Conservation (phyloP, 1,140 invertebrate genomes). For the Contarinia nasturtii region DNA sequence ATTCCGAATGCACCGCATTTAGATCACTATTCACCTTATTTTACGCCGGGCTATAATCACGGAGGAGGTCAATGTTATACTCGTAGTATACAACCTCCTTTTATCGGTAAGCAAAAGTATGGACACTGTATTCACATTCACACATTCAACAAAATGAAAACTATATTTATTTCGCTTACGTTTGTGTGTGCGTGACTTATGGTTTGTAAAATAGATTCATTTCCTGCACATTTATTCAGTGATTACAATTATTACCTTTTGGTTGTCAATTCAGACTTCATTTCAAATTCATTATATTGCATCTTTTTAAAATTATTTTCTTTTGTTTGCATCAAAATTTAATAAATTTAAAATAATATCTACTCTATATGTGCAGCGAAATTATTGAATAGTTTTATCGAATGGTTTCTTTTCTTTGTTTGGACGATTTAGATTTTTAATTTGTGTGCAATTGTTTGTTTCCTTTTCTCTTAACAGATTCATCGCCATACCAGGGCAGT, state of each 20-base stretch:
- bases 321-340: no score
- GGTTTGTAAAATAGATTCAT: neutral
- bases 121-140: conserved; percentile 4
- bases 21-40: conserved; percentile 34
- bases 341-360: neutral
- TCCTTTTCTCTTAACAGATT: conserved; percentile 25
- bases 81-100: conserved; percentile 49
- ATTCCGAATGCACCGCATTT: conserved; percentile 8
- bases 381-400: neutral
- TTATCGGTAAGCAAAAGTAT: conserved; percentile 37
- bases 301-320: neutral
- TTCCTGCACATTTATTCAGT: neutral
- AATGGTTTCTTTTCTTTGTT: neutral
- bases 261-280: neutral
- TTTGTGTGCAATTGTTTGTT: conserved; percentile 5
- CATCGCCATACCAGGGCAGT: conserved; percentile 19
- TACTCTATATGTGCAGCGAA: no score
- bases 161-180: neutral
- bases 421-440: neutral
- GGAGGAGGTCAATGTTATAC: conserved; percentile 34
- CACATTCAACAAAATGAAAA: neutral
- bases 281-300: no score
- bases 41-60: conserved; percentile 42
- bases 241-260: neutral
- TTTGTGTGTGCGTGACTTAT: neutral